A percentile compares a stretch with the other conserved stretches of the same genome.
phyloP scores from a whole-genome alignment of 2,797 vertebrate species.

The Cryptoblepharus egeriae region DNA sequence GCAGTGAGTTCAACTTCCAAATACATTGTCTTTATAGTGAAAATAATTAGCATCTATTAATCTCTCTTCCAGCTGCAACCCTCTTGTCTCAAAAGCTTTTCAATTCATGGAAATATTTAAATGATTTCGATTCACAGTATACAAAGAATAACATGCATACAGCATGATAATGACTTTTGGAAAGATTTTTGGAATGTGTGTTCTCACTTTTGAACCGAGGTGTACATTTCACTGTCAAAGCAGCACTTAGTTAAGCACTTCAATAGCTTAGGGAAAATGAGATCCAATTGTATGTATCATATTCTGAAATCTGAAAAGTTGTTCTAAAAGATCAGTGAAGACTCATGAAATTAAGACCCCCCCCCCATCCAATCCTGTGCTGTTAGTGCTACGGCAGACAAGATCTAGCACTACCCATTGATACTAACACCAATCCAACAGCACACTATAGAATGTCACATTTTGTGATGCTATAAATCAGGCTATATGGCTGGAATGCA shows the following conservation, averaged over 20 bases:
- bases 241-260: not conserved
- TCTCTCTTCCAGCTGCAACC: conserved; percentile 12
- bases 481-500: too few species aligned
- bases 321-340: not conserved
- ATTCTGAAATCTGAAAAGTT: conserved; percentile 4
- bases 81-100: conserved; percentile 1
- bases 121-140: not conserved
- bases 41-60: not conserved
- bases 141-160: conserved; percentile 13
- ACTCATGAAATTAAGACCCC: conserved; percentile 11
- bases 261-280: not conserved
- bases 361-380: too few species aligned
- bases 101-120: not conserved
- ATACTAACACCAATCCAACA: too few species aligned
- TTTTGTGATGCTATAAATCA: too few species aligned
- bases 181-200: not conserved
- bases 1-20: not conserved
- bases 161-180: conserved; percentile 8
- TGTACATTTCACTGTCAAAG: not conserved
- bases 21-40: not conserved
- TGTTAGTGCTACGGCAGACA: too few species aligned
- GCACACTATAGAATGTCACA: too few species aligned
- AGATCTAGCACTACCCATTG: too few species aligned
- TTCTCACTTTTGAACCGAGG: conserved; percentile 7
- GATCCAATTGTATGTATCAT: not conserved